Conservation (phyloP, 2,113 vertebrate species). For the Thinocorus orbignyianus region DNA sequence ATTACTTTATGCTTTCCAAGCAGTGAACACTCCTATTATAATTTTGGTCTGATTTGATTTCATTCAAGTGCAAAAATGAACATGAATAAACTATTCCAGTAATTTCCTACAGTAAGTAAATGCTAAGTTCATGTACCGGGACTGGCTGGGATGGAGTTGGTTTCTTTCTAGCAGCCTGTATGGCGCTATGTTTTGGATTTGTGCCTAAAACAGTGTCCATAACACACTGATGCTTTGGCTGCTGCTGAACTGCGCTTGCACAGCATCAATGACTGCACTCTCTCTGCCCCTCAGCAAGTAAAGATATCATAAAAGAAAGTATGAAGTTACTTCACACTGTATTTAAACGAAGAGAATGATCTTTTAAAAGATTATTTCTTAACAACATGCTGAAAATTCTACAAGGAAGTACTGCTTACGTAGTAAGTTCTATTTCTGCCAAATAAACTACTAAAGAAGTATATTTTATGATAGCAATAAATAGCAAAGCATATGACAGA, state of each 20-base stretch:
- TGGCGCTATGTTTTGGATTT: background rate
- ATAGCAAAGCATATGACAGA: background rate
- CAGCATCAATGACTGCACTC: background rate
- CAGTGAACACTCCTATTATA: background rate
- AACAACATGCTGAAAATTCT: background rate
- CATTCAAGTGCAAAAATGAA: background rate
- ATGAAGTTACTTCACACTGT: background rate
- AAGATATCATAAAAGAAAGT: background rate
- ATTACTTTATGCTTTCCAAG: background rate
- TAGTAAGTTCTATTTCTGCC: background rate
- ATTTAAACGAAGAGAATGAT: background rate
- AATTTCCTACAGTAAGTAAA: background rate
- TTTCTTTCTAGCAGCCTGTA: background rate
- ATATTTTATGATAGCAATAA: background rate
- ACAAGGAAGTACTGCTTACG: background rate
- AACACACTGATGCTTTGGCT: background rate
- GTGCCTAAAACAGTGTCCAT: background rate
- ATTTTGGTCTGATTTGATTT: background rate
- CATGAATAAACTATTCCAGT: background rate
- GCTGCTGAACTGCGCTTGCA: background rate
- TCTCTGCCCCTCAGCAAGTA: accelerated
- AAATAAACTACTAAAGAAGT: background rate
- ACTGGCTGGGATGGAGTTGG: background rate
- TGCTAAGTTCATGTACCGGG: background rate
- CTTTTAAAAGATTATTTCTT: background rate